These are phyloP conservation scores for Myotis pilosus DNA, from an alignment of 2,797 vertebrate species.

Conservation along the genomic window DNA sequence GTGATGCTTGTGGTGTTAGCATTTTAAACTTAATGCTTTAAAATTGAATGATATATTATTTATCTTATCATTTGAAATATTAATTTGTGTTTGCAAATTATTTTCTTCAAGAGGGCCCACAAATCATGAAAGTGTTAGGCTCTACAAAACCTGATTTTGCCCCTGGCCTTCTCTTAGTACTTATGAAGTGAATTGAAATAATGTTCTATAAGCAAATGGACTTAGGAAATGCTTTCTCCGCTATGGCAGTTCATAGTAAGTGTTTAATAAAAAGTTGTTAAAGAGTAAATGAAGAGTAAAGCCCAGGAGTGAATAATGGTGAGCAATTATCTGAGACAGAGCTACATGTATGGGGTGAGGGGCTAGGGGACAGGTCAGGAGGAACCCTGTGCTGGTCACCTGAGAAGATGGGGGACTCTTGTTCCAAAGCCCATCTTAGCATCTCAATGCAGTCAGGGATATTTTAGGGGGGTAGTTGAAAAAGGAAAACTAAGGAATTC, in stretches of 20 bases:
- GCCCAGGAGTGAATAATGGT: not conserved
- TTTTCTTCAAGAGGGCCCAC: not conserved
- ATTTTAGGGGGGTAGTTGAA: not conserved
- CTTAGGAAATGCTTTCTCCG: not conserved
- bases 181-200: not conserved
- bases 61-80: not conserved
- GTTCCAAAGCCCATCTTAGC: not conserved
- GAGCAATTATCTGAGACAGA: not conserved
- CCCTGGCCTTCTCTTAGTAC: not conserved
- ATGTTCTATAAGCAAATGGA: not conserved
- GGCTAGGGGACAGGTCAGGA: not conserved
- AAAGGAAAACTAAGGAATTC: not conserved
- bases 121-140: not conserved
- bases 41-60: not conserved
- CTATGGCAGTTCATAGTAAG: not conserved
- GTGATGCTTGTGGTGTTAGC: not conserved
- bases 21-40: constrained; percentile 3
- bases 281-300: not conserved
- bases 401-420: not conserved
- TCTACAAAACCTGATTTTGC: not conserved
- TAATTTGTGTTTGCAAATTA: not conserved
- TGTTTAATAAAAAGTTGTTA: constrained; percentile 2
- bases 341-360: not conserved
- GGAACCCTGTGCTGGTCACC: not conserved
- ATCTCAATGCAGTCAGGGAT: not conserved